Conservation (phyloP, 2,888 invertebrate genomes). For the Hofmannophila pseudospretella region DNA sequence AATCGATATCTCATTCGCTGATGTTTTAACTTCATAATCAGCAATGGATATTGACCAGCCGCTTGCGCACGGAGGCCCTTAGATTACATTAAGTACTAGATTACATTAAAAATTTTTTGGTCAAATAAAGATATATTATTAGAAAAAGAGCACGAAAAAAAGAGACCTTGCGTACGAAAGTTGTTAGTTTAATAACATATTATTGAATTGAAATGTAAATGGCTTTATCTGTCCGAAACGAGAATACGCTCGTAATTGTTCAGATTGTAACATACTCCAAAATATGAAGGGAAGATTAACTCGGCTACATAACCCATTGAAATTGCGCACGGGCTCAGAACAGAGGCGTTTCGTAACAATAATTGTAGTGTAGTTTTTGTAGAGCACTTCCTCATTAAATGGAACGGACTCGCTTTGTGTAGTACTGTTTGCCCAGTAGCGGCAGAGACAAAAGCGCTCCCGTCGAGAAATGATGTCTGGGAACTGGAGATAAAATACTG, state of each 20-base stretch:
- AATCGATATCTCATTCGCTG: too few species aligned
- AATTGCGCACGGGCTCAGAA: conserved; percentile 33
- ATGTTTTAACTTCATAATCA: too few species aligned
- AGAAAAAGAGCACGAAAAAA: too few species aligned
- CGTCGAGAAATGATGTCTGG: conserved; percentile 1
- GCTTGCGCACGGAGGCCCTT: too few species aligned
- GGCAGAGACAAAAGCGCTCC: conserved; percentile 38
- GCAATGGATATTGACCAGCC: too few species aligned
- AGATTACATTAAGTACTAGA: too few species aligned
- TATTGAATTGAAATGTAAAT: not conserved
- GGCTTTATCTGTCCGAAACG: conserved; percentile 1
- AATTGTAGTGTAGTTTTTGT: conserved; percentile 61
- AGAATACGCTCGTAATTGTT: conserved; percentile 14
- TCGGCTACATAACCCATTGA: conserved; percentile 33
- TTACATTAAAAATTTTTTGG: too few species aligned
- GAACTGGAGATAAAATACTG: not conserved
- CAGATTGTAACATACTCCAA: conserved; percentile 16
- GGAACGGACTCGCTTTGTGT: conserved; percentile 45
- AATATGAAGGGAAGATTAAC: conserved; percentile 28
- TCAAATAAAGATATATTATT: too few species aligned
- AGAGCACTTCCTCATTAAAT: conserved; percentile 73
- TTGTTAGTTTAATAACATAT: too few species aligned
- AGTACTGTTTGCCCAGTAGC: conserved; percentile 28
- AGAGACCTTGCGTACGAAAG: too few species aligned
- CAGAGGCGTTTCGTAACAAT: conserved; percentile 51